Evolutionary conservation across 2,797 vertebrate species (phyloP).

Genomic region (Hemitrygon akajei): DNA sequence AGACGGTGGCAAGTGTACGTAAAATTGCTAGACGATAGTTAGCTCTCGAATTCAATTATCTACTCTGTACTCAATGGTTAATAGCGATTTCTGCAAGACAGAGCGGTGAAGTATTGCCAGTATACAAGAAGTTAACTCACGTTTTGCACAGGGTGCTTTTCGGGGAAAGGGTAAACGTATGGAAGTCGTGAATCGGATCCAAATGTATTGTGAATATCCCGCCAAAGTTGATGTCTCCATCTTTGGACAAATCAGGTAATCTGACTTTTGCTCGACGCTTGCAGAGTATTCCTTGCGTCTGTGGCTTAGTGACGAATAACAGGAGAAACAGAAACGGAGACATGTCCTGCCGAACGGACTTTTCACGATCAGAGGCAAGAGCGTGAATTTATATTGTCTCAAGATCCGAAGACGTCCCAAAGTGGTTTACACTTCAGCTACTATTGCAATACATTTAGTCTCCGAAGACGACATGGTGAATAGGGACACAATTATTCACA

Average conservation of each 20-base stretch:
- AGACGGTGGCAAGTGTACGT: too few relatives aligned
- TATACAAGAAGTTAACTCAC: slow-evolving; percentile 44
- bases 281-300: slow-evolving; percentile 50
- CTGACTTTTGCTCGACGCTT: slow-evolving; percentile 57
- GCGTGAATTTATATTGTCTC: neutral
- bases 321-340: neutral
- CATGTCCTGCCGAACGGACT: neutral
- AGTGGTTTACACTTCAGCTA: neutral
- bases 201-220: slow-evolving; percentile 69
- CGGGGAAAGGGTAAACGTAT: slow-evolving; percentile 51
- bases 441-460: neutral
- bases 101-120: too few relatives aligned
- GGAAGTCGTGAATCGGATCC: slow-evolving; percentile 54
- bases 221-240: slow-evolving; percentile 63
- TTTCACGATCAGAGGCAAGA: neutral
- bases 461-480: neutral
- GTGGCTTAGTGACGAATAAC: slow-evolving; percentile 25
- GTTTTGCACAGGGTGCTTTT: slow-evolving; percentile 53
- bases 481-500: neutral
- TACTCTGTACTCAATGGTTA: too few relatives aligned
- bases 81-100: too few relatives aligned
- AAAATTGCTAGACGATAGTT: too few relatives aligned
- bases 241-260: slow-evolving; percentile 59
- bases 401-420: neutral
- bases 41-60: too few relatives aligned